Evolutionary conservation across 1,140 invertebrate genomes (phyloP).

Genomic region (Drosophila punjabiensis): DNA sequence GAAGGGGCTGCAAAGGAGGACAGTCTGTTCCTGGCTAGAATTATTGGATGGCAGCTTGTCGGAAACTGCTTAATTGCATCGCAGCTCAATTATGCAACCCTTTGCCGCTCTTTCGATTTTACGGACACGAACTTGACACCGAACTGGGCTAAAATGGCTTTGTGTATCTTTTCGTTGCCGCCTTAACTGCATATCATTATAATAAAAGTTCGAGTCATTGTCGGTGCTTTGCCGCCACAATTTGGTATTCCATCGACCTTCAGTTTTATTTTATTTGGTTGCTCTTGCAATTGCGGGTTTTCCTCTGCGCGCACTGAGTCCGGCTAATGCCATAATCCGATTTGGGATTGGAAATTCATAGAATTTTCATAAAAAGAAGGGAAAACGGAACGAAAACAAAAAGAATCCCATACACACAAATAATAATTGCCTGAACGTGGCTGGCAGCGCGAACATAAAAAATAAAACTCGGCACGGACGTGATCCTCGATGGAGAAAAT

Average conservation of each 20-base stretch:
- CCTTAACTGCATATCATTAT: constrained; percentile 57
- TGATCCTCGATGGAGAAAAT: constrained; percentile 65
- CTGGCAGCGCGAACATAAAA: constrained; percentile 45
- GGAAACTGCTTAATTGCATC: constrained; percentile 78
- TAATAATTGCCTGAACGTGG: constrained; percentile 54
- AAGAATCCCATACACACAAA: constrained; percentile 19
- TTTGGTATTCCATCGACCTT: constrained; percentile 34
- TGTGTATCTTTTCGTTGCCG: constrained; percentile 25
- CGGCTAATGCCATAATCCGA: constrained; percentile 71
- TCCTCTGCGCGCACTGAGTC: constrained; percentile 14
- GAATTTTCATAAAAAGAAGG: constrained; percentile 60
- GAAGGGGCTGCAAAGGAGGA: neutral
- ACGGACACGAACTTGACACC: constrained; percentile 20
- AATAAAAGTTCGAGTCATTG: constrained; percentile 38
- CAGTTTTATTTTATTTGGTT: constrained; percentile 26
- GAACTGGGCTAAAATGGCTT: constrained; percentile 16
- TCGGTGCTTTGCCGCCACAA: constrained; percentile 15
- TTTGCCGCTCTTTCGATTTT: constrained; percentile 1
- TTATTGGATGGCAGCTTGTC: constrained; percentile 66
- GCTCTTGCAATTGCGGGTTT: constrained; percentile 5
- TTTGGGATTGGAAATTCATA: constrained; percentile 74
- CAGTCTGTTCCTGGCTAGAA: constrained; percentile 41
- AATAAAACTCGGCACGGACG: constrained; percentile 57
- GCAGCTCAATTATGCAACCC: constrained; percentile 69
- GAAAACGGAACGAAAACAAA: constrained; percentile 16